These are phyloP conservation scores for Limnephilus rhombicus DNA, from an alignment of 2,888 invertebrate genomes.

Conservation along the genomic window DNA sequence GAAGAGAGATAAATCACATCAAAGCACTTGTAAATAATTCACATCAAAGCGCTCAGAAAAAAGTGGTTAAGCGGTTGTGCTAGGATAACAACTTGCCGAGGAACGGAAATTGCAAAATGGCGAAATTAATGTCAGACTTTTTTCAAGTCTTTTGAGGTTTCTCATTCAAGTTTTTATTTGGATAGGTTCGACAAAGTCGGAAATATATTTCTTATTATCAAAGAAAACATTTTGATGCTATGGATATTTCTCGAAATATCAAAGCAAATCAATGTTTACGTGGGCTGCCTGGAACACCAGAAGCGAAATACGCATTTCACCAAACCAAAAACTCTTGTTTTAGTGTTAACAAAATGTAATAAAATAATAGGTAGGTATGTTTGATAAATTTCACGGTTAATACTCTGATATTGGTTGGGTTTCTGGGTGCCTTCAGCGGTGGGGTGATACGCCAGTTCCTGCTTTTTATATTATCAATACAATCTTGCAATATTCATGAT, in stretches of 20 bases:
- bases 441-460: background rate
- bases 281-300: background rate
- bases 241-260: background rate
- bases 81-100: background rate
- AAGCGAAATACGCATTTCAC: background rate
- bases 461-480: background rate
- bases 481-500: background rate
- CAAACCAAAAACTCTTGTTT: background rate
- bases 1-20: background rate
- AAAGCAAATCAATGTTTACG: background rate
- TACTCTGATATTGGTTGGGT: background rate
- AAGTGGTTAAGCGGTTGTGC: background rate
- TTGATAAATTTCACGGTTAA: background rate
- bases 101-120: background rate
- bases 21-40: background rate
- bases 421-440: background rate
- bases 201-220: background rate
- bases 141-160: background rate
- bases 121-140: background rate
- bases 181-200: background rate
- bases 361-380: background rate
- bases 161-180: too few relatives aligned
- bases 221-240: background rate
- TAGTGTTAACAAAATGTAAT: too few relatives aligned
- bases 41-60: background rate